A percentile compares a stretch with the other conserved stretches of the same genome.
Conservation (phyloP, 2,797 vertebrate species). For the Urocyon cinereoargenteus region DNA sequence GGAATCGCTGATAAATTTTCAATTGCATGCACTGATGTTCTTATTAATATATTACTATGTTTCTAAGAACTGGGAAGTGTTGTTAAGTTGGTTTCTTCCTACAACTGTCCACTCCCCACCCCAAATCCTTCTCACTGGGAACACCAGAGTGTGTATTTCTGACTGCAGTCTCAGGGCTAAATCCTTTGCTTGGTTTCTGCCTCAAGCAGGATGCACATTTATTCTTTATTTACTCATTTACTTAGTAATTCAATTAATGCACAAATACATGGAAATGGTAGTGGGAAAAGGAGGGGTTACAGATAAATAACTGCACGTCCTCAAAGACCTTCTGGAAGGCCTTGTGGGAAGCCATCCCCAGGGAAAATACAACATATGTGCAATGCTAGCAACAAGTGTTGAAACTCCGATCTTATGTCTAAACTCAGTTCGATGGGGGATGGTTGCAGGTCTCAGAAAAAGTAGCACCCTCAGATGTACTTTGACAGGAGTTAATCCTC, state of each 20-base stretch:
- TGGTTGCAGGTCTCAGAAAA: neutral
- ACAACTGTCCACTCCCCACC: neutral
- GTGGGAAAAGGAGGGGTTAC: neutral
- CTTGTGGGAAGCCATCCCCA: neutral
- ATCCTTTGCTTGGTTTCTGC: constrained; percentile 1
- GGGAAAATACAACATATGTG: neutral
- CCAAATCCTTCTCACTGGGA: neutral
- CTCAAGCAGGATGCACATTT: neutral
- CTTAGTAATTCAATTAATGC: neutral
- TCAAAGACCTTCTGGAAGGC: neutral
- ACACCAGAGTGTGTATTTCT: neutral
- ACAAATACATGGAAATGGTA: neutral
- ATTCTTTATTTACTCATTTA: neutral
- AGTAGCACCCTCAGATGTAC: neutral
- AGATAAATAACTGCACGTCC: neutral
- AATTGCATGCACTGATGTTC: neutral
- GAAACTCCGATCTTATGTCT: neutral
- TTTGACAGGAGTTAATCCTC: neutral
- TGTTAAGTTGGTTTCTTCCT: neutral
- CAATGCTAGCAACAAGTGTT: neutral
- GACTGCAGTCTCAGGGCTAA: neutral
- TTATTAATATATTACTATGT: neutral
- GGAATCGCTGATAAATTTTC: neutral
- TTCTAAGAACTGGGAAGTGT: neutral
- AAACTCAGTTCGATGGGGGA: neutral